Conservation (phyloP, 2,888 invertebrate genomes). For the Serrognathus titanus region DNA sequence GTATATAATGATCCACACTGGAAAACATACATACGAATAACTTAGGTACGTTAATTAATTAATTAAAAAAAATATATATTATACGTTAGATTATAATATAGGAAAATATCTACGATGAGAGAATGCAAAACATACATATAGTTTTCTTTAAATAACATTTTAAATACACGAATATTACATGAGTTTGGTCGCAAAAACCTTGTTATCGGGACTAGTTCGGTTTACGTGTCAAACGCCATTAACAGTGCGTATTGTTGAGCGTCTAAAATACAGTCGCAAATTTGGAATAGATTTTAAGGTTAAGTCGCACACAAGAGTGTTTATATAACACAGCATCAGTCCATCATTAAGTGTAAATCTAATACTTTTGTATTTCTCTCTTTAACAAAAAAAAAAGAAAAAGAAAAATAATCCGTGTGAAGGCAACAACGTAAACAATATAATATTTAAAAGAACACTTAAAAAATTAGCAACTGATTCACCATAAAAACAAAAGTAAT, state of each 20-base stretch:
- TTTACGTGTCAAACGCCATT: conserved; percentile 32
- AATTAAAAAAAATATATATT: conserved; percentile 32
- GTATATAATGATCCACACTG: conserved; percentile 37
- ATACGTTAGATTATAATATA: conserved; percentile 37
- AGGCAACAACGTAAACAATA: neutral
- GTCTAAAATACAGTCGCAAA: conserved; percentile 21
- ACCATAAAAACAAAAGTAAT: neutral
- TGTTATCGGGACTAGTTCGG: conserved; percentile 44
- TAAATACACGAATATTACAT: conserved; percentile 25
- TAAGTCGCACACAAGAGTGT: conserved; percentile 23
- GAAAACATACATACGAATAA: conserved; percentile 43
- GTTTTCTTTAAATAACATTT: conserved; percentile 19
- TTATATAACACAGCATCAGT: conserved; percentile 23
- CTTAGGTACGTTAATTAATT: conserved; percentile 45
- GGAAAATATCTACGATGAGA: conserved; percentile 43
- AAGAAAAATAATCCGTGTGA: neutral
- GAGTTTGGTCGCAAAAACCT: conserved; percentile 39
- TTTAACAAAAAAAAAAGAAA: conserved; percentile 1
- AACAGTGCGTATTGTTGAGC: conserved; percentile 24
- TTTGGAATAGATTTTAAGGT: conserved; percentile 25
- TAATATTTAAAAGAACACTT: conserved; percentile 19
- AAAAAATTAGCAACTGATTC: conserved; percentile 25
- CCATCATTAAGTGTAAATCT: conserved; percentile 4
- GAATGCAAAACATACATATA: conserved; percentile 38
- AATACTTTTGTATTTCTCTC: conserved; percentile 4